Conservation (phyloP, 2,113 vertebrate genomes). For the Clarias batrachus region DNA sequence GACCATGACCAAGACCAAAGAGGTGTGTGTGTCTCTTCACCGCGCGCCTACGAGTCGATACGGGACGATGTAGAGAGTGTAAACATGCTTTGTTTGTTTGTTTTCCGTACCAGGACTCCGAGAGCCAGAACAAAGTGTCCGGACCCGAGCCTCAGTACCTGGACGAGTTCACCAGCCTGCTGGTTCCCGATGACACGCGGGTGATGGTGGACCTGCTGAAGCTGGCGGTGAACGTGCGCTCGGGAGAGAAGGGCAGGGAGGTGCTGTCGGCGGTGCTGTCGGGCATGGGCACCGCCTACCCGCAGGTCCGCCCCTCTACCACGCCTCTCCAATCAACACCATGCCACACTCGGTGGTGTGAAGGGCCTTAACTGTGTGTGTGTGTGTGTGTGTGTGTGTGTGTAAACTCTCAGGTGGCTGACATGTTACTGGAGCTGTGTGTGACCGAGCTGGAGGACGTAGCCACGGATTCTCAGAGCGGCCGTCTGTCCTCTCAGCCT, state of each 20-base stretch:
- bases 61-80: no score
- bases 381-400: neutral
- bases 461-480: constrained; percentile 94
- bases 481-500: constrained; percentile 92
- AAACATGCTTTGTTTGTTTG: neutral
- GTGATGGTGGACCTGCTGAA: constrained; percentile 95
- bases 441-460: constrained; percentile 62
- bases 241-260: constrained; percentile 89
- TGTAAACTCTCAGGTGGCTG: constrained; percentile 78
- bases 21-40: constrained; percentile 59
- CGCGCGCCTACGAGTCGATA: no score
- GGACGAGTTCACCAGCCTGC: constrained; percentile 93
- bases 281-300: constrained; percentile 95
- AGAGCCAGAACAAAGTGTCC: constrained; percentile 86
- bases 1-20: constrained; percentile 98
- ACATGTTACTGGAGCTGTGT: constrained; percentile 8
- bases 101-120: constrained; percentile 79
- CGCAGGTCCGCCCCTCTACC: constrained; percentile 74
- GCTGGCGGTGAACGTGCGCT: constrained; percentile 87
- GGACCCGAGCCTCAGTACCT: constrained; percentile 92
- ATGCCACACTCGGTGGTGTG: no score
- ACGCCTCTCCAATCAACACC: no score
- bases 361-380: neutral
- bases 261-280: constrained; percentile 94
- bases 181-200: constrained; percentile 90